Conservation (phyloP, 1,140 invertebrate species). For the Zaprionus ghesquierei region DNA sequence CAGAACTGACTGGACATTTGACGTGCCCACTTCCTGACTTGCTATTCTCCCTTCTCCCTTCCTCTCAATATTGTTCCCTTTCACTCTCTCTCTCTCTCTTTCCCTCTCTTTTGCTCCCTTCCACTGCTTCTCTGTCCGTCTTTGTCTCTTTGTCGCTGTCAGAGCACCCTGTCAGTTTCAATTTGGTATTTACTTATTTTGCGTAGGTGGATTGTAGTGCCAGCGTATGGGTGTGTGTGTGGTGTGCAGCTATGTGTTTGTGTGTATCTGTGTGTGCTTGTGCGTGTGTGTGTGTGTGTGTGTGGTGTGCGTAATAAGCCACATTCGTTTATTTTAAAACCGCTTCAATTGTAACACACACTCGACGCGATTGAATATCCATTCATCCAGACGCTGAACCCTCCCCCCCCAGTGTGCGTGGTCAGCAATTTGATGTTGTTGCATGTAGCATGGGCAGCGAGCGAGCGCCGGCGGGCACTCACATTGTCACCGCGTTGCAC, state of each 20-base stretch:
- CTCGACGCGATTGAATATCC: slow-evolving; percentile 66
- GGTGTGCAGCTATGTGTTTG: neutral
- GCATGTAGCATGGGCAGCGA: slow-evolving; percentile 31
- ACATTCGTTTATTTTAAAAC: slow-evolving; percentile 78
- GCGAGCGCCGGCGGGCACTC: neutral
- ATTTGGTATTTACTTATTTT: slow-evolving; percentile 78
- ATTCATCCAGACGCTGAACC: slow-evolving; percentile 36
- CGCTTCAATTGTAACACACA: slow-evolving; percentile 73
- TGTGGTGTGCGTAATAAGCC: slow-evolving; percentile 66
- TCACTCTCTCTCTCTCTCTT: neutral
- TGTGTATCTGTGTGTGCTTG: neutral
- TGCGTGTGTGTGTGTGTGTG: neutral
- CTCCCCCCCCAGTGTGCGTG: slow-evolving; percentile 30
- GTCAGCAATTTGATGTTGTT: slow-evolving; percentile 73
- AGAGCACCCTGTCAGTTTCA: slow-evolving; percentile 73
- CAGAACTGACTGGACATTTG: neutral
- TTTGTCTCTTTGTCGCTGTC: slow-evolving; percentile 32
- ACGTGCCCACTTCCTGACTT: too few species aligned
- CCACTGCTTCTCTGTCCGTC: neutral
- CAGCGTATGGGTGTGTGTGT: neutral
- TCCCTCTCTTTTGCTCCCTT: neutral
- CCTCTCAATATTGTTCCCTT: too few species aligned
- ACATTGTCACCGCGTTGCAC: slow-evolving; percentile 28
- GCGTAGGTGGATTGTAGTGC: slow-evolving; percentile 30
- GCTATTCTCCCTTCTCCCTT: too few species aligned